Evolutionary conservation across 2,888 invertebrate genomes (phyloP), one percentile per base, ranked within the genome.

Genomic region (Margaritifera margaritifera): DNA sequence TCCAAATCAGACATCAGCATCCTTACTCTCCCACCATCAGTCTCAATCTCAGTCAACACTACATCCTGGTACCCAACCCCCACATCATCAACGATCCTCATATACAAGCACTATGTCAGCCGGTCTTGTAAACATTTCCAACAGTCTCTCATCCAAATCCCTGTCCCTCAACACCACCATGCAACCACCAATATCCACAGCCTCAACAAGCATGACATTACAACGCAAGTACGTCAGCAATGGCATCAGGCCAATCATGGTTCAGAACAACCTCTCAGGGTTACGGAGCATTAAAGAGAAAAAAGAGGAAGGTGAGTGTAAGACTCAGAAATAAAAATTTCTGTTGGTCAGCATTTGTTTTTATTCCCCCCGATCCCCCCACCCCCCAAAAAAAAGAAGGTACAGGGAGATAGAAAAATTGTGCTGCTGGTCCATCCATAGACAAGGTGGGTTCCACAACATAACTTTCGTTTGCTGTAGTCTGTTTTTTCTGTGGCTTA

Each of bases 221-320:
- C 76, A 76, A 70, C 74, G 79, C 55, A 79, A 78, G 66, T 75
- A 71, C 57, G 63, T 71, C 55, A 72, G 77, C 71, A 77, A 77
- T 74, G 72, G 66, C 66, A 68, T 80, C 42, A 75, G 75, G 62
- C 79, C 80, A 15, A 79, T 79, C 31, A 72, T 77, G 57, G 75
- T 79, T 22, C 74, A 77, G 71, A 77, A 75, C 60, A 64, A 77
- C 56, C 69, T 75, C 77, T 75, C 78, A 70, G 75, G 78, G 67
- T 75, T 69, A 18, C 65, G 68, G 53, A 78, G 68, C 64, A 68
- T 66, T 54, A 75, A 74, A 61, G 75, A 75, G 61, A 71, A 73
- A 54, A 74, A 67, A 22, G 62, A 67, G 59, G 62, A 67, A 24
- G 61, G 55, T 55, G 62, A 67, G 55, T 56, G 67, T 67, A 67